Evolutionary conservation across 2,888 invertebrate species (phyloP), one percentile per base, ranked within the genome.

Genomic region (Oligia fasciuncula): DNA sequence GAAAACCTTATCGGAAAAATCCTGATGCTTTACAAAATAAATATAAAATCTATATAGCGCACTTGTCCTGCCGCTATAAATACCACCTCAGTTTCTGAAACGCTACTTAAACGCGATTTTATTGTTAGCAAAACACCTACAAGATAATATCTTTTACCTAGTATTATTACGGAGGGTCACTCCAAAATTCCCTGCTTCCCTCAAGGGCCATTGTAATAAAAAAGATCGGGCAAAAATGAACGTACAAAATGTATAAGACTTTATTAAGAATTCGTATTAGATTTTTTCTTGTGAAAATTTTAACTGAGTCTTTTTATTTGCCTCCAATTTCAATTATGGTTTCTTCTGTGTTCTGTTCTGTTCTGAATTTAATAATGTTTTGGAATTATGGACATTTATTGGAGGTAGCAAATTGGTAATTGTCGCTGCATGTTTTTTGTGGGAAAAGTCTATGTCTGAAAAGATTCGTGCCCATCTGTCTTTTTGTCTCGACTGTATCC

Each of bases 81-180:
- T 78, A 72, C 62, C 72, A 79, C 69, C 73, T 77, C 88, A 87
- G 90, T 90, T 89, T 87, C 90, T 85, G 86, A 89, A 92, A 90
- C 79, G 91, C 80, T 88, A 91, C 90, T 92, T 89, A 83, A 90
- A 84, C 84, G 81, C 83, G 80, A 82, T 92, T 93, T 93, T 93
- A 93, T 93, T 92, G 89, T 91, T 89, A 89, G 87, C 89, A 85
- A 89, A 91, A 90, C 86, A 89, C 91, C 91, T 92, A 90, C 87
- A 89, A 92, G 93, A 93, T 94, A 91, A 91, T 93, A 92, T 93
- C 92, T 91, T 88, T 89, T 91, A 91, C 90, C 91, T 90, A 90
- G 91, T 91, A 87, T 88, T 90, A 91, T 91, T 92, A 91, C 83
- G 69, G 80, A 91, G 92, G 91, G 92, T 91, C 91, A 91, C 88